Evolutionary conservation across 2,797 vertebrate genomes (phyloP).

Genomic region (Oceanodroma leucorhoa): DNA sequence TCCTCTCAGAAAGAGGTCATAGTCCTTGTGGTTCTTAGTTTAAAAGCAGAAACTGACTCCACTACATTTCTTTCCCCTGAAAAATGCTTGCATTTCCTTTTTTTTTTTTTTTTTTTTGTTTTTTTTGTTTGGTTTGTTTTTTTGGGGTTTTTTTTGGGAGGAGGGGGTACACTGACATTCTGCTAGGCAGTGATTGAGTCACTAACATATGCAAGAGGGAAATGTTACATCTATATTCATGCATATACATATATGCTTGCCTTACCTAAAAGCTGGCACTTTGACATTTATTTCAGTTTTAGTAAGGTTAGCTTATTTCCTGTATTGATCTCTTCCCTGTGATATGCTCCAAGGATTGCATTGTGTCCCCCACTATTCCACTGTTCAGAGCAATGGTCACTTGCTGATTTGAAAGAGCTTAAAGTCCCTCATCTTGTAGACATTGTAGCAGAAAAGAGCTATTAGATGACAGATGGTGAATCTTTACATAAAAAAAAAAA

Average conservation of each 20-base stretch:
- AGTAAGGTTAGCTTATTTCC: neutral
- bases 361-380: neutral
- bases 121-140: neutral
- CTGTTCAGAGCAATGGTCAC: neutral
- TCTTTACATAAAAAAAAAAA: neutral
- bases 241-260: neutral
- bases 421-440: neutral
- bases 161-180: neutral
- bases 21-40: neutral
- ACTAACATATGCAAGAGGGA: neutral
- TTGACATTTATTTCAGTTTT: slow-evolving; percentile 22
- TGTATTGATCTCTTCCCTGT: neutral
- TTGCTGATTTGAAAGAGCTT: neutral
- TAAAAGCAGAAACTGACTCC: neutral
- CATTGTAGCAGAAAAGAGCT: neutral
- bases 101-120: neutral
- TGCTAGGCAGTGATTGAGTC: neutral
- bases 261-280: neutral
- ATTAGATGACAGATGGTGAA: neutral
- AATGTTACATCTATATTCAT: neutral
- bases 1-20: neutral
- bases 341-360: neutral
- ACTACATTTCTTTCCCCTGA: neutral
- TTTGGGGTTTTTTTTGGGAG: neutral
- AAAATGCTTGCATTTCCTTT: neutral